phyloP scores from a whole-genome alignment of 2,888 invertebrate genomes.

The Oscheius sp. region DNA sequence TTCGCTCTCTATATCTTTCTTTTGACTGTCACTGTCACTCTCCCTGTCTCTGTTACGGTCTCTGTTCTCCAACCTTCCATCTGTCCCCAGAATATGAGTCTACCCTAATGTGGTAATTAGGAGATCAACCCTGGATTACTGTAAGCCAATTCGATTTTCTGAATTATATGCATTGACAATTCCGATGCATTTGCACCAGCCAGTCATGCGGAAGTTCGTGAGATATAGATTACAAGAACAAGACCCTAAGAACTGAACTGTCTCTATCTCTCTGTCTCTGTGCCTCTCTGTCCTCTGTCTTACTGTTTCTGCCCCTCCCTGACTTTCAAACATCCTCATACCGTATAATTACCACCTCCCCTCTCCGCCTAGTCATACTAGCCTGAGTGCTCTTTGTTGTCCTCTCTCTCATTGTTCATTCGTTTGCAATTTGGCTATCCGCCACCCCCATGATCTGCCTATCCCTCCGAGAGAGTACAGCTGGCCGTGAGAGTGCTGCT shows the following conservation, averaged over 20 bases:
- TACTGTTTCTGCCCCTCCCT: not conserved
- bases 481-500: slow-evolving; percentile 2
- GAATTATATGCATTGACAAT: no score
- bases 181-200: no score
- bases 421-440: slow-evolving; percentile 19
- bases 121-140: no score
- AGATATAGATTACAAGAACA: no score
- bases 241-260: not conserved
- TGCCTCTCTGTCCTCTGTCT: not conserved
- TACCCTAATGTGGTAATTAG: no score
- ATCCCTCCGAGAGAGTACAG: slow-evolving; percentile 3
- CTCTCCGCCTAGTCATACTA: not conserved
- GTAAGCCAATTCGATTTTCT: no score
- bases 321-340: slow-evolving; percentile 4
- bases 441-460: not conserved
- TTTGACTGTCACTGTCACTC: no score
- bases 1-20: no score
- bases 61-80: no score
- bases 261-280: not conserved
- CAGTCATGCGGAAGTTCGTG: no score
- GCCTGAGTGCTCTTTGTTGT: slow-evolving; percentile 6
- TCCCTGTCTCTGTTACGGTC: no score
- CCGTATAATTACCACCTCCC: slow-evolving; percentile 19
- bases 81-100: no score
- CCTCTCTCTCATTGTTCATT: slow-evolving; percentile 33